These are phyloP conservation scores for Lepidocolaptes lacrymiger DNA, from an alignment of 2,797 vertebrate species.

Conservation along the genomic window DNA sequence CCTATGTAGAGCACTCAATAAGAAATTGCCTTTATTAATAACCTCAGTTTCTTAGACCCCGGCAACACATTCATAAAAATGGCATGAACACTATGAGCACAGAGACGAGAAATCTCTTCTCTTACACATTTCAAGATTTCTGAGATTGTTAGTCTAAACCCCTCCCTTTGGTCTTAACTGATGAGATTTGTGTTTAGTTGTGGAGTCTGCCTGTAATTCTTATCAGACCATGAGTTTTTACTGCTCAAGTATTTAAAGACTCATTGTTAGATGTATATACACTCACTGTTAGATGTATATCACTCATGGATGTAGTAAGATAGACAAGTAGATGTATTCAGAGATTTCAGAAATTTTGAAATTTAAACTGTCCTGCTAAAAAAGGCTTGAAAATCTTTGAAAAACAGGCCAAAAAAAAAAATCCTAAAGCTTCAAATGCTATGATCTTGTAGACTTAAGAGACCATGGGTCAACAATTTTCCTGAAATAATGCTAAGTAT, in stretches of 20 bases:
- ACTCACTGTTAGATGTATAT: not conserved
- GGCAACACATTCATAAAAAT: slow-evolving; percentile 6
- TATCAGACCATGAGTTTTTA: not conserved
- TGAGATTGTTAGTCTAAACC: not conserved
- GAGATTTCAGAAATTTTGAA: not conserved
- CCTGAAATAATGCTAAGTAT: not conserved
- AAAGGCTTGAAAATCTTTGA: not conserved
- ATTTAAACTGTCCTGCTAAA: not conserved
- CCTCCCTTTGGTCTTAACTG: not conserved
- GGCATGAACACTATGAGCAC: not conserved
- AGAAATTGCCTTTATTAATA: slow-evolving; percentile 56
- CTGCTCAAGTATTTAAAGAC: not conserved
- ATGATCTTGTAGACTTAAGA: not conserved
- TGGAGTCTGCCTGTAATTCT: not conserved
- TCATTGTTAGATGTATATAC: not conserved
- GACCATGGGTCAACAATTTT: not conserved
- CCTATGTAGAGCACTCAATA: slow-evolving; percentile 9
- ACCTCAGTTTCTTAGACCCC: not conserved
- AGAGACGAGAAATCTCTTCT: not conserved
- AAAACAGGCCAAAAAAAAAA: not conserved
- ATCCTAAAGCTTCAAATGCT: not conserved
- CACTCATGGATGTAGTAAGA: not conserved
- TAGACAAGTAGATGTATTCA: not conserved
- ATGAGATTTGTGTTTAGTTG: not conserved
- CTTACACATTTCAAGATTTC: not conserved